Conservation (phyloP, 1,140 invertebrate genomes). For the Cotesia chilonis region DNA sequence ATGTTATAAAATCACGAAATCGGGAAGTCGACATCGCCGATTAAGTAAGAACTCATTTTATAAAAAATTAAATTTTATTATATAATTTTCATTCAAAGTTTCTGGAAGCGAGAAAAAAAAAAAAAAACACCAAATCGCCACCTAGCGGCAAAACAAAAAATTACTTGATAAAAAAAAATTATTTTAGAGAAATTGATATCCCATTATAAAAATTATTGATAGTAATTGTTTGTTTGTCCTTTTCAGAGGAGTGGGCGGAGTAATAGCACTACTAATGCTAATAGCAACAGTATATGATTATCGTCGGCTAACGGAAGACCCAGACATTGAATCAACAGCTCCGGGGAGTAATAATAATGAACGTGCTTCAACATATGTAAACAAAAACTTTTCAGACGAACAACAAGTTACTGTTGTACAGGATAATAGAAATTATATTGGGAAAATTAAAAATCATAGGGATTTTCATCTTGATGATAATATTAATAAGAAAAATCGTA, state of each 20-base stretch:
- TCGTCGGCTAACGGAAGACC: conserved; percentile 47
- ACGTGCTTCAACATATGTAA: conserved; percentile 49
- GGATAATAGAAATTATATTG: conserved; percentile 58
- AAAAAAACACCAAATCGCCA: no score
- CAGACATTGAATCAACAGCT: conserved; percentile 52
- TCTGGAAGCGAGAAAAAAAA: no score
- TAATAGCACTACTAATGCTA: conserved; percentile 68
- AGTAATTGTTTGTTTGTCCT: not conserved
- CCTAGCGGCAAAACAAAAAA: no score
- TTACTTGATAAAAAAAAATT: no score
- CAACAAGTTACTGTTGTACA: conserved; percentile 47
- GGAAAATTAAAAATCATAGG: conserved; percentile 50
- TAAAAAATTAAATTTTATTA: no score
- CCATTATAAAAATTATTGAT: conserved; percentile 15
- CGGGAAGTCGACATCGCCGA: no score
- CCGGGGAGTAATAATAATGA: conserved; percentile 63
- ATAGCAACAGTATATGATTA: conserved; percentile 69
- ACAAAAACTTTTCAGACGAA: conserved; percentile 57
- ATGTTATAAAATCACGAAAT: no score
- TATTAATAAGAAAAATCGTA: conserved; percentile 40
- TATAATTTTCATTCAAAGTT: no score
- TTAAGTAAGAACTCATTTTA: no score
- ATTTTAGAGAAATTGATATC: not conserved
- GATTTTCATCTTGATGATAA: conserved; percentile 37
- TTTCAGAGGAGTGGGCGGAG: conserved; percentile 63